These are phyloP conservation scores for Stichodactyla helianthus DNA, from an alignment of 64 coral and sea anemone species.

Conservation along the genomic window DNA sequence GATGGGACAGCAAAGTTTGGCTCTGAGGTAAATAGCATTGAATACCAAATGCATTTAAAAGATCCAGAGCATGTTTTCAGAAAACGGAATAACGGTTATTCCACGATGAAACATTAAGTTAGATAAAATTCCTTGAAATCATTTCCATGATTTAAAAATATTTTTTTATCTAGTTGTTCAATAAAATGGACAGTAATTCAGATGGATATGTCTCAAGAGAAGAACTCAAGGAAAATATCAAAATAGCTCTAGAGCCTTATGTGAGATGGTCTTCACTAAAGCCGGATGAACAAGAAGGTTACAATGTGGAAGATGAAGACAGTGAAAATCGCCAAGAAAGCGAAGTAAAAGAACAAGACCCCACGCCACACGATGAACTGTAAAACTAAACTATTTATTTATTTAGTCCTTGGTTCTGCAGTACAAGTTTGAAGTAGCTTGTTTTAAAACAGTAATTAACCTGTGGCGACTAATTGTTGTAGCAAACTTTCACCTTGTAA, in stretches of 20 bases:
- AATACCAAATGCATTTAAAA: neutral
- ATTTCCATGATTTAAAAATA: neutral
- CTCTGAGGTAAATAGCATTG: neutral
- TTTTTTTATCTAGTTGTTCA: neutral
- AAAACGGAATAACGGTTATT: no score
- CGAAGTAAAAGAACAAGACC: neutral
- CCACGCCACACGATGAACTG: neutral
- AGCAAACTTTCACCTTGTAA: no score
- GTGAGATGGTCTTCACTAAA: neutral
- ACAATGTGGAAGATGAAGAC: neutral
- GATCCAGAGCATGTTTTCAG: no score
- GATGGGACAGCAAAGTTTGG: constrained; percentile 10
- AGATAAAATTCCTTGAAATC: neutral
- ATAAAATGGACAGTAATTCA: neutral
- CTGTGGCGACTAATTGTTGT: no score
- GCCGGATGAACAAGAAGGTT: neutral
- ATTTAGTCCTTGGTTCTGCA: no score
- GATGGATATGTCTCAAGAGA: neutral
- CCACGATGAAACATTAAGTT: neutral
- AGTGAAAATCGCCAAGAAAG: neutral
- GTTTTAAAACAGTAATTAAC: no score
- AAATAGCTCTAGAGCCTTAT: constrained; percentile 8
- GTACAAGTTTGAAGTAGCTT: neutral
- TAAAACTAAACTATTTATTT: neutral
- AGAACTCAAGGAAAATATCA: neutral